phyloP scores from a whole-genome alignment of 2,797 vertebrate genomes.

The Halcyon badia region DNA sequence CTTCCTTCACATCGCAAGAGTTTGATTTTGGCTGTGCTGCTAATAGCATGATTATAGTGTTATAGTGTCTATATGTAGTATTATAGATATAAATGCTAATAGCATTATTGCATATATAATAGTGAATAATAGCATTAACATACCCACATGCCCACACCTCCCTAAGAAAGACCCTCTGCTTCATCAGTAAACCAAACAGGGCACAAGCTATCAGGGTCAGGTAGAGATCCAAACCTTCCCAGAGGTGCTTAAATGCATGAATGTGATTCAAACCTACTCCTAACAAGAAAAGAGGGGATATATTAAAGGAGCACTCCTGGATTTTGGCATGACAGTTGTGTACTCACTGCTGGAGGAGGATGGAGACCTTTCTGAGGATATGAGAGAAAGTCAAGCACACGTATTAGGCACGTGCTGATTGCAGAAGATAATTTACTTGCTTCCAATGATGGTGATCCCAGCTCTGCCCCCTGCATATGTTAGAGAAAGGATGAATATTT shows the following conservation, averaged over 20 bases:
- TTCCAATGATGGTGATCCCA: background rate
- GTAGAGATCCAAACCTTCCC: background rate
- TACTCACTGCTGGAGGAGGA: background rate
- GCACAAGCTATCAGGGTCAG: background rate
- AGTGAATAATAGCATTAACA: background rate
- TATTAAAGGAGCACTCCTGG: background rate
- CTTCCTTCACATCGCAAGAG: background rate
- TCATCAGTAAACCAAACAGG: background rate
- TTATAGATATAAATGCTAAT: background rate
- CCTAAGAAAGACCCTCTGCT: background rate
- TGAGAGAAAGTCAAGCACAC: fast-evolving
- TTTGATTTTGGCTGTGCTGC: background rate
- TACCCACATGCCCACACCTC: fast-evolving
- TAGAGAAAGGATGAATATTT: background rate
- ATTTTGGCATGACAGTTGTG: fast-evolving
- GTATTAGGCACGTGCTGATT: fast-evolving
- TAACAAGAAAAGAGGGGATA: background rate
- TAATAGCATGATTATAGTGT: background rate
- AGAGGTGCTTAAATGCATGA: background rate
- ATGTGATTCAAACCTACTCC: background rate
- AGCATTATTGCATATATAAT: background rate
- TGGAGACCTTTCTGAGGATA: background rate
- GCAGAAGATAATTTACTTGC: background rate
- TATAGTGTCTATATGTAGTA: background rate
- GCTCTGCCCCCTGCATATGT: background rate